Percentiles rank a stretch among this genome's conserved stretches.
Conservation (phyloP, 2,797 vertebrate genomes). For the Centroberyx gerrardi region DNA sequence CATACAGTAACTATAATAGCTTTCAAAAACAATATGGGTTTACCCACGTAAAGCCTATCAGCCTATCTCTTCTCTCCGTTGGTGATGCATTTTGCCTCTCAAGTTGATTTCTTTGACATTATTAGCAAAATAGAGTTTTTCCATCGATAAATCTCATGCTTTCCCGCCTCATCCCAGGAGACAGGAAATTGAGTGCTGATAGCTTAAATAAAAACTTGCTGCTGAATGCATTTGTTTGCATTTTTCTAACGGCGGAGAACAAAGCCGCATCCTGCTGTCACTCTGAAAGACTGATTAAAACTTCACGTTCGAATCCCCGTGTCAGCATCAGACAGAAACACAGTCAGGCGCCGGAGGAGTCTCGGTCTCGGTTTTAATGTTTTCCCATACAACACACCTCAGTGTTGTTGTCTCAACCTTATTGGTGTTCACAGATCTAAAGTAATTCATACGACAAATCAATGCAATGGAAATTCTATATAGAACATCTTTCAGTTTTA, state of each 20-base stretch:
- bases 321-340: no score
- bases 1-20: neutral
- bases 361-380: no score
- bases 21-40: slow-evolving; percentile 20
- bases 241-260: slow-evolving; percentile 21
- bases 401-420: no score
- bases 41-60: slow-evolving; percentile 9
- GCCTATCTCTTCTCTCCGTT: neutral
- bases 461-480: neutral
- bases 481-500: neutral
- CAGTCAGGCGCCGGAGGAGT: no score
- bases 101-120: slow-evolving; percentile 28
- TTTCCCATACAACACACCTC: no score
- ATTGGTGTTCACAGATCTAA: no score
- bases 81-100: slow-evolving; percentile 4
- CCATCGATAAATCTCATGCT: slow-evolving; percentile 2
- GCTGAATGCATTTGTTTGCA: slow-evolving; percentile 16
- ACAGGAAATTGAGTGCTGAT: slow-evolving; percentile 28
- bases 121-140: slow-evolving; percentile 17
- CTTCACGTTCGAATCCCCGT: slow-evolving; percentile 9
- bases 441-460: neutral
- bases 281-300: slow-evolving; percentile 39
- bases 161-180: neutral
- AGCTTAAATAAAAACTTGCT: slow-evolving; percentile 27
- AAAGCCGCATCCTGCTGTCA: slow-evolving; percentile 33